Evolutionary conservation across 2,113 vertebrate species (phyloP).

Genomic region (Boleophthalmus pectinirostris): DNA sequence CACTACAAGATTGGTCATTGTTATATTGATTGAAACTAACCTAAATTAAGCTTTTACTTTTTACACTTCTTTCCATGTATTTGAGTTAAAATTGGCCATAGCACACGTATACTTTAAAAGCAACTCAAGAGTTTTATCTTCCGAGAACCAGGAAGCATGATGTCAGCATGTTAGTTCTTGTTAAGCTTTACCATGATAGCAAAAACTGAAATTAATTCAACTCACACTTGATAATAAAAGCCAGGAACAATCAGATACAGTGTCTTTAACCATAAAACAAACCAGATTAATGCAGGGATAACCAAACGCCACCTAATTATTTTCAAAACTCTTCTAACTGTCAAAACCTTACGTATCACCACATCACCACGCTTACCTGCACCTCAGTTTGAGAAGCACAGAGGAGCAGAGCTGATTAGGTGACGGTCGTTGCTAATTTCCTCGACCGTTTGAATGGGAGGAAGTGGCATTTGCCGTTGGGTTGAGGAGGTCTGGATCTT

Average conservation of each 20-base stretch:
- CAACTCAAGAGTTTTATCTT: no score
- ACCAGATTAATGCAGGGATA: neutral
- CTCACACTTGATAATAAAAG: no score
- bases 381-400: neutral
- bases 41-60: neutral
- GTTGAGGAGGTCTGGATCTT: constrained; percentile 52
- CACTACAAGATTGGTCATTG: neutral
- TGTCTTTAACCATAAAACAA: no score
- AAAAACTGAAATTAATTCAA: no score
- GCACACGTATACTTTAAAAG: no score
- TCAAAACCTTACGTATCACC: neutral
- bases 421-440: constrained; percentile 52
- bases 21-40: neutral
- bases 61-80: no score
- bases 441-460: constrained; percentile 49
- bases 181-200: no score
- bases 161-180: no score
- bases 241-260: no score
- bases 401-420: constrained; percentile 43
- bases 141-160: no score
- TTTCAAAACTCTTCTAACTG: neutral
- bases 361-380: neutral
- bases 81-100: no score
- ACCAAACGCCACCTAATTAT: neutral
- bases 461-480: constrained; percentile 33